Base-by-base conservation (phyloP, 2,888 invertebrate species). In the Chrysotoxum bicinctum region DNA sequence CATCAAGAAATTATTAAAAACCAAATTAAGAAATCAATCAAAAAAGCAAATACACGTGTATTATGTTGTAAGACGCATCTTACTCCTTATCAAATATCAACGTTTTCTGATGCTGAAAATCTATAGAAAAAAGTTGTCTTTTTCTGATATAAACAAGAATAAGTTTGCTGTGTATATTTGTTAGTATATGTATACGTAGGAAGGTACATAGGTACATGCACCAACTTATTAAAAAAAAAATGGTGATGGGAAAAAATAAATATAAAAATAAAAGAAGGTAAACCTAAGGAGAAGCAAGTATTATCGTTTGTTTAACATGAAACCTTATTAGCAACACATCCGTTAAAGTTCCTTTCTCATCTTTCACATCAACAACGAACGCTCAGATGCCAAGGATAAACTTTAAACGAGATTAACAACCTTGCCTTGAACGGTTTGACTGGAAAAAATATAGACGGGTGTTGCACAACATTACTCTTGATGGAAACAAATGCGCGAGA, bases 281-380 rank as follows among this genome's bases (percentile, higher is more conserved):
- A 72, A 77, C 77, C 62, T 16, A 26, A 64, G 48, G 64, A 60
- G 64, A 68, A 79, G 70, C 70, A 84, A 75, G 70, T 64, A 76
- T 85, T 80, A 80, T 76, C 76, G 69, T 84, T 84, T 84, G 84
- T 66, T 75, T 70, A 84, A 84, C 84, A 84, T 79, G 62, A 80
- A 80, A 72, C 72, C 80, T 81, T 85, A 85, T 85, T 68, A 85
- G 72, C 72, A 81, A 68, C 72, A 68, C 80, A 80, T 81, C 72
- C 73, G 56, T 40, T 58, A 16, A 77, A 78, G 60, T 62, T 54
- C 16, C 43, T 12, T 58, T 58, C 35, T 16, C 43, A 26, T 70
- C 35, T 68, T 37, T 35, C 48, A 68, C 80, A 85, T 68, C 62
- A 21, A 58, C 35, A 32, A 32, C 1, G 3, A 76, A 73, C 68